Percentiles rank a stretch among this genome's conserved stretches.
Conservation (phyloP, 2,113 vertebrate species). For the Gobius niger region DNA sequence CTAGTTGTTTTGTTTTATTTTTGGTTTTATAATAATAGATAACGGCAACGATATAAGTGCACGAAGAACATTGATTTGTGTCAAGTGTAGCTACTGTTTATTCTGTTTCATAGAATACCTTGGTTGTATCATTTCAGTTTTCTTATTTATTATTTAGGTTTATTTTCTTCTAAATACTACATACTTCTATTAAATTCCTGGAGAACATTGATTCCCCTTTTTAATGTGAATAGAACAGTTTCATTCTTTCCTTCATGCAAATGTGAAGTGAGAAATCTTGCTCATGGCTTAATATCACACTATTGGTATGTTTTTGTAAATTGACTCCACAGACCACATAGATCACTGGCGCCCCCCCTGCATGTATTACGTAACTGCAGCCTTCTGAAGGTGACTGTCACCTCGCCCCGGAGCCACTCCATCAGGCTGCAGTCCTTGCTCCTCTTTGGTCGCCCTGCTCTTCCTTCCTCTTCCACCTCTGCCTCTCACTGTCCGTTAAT, state of each 20-base stretch:
- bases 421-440: constrained; percentile 28
- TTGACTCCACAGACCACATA: background rate
- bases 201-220: background rate
- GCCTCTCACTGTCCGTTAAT: constrained; percentile 18
- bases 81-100: no score
- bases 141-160: no score
- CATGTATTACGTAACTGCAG: constrained; percentile 17
- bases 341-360: constrained; percentile 3
- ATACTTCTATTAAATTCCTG: background rate
- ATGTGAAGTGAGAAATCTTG: background rate
- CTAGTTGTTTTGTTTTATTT: no score
- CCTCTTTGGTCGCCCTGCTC: constrained; percentile 15
- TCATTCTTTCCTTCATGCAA: background rate
- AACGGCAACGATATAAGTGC: no score
- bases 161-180: no score
- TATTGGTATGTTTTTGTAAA: background rate
- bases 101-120: no score
- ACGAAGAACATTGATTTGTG: no score
- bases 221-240: background rate
- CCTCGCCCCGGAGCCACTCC: constrained; percentile 9
- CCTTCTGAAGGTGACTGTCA: constrained; percentile 44
- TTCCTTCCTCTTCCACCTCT: background rate
- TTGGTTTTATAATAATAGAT: no score
- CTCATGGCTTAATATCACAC: background rate
- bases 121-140: no score